A percentile compares a stretch with the other conserved stretches of the same genome.
Conservation (phyloP, 2,113 vertebrate genomes). For the Nesoenas mayeri region DNA sequence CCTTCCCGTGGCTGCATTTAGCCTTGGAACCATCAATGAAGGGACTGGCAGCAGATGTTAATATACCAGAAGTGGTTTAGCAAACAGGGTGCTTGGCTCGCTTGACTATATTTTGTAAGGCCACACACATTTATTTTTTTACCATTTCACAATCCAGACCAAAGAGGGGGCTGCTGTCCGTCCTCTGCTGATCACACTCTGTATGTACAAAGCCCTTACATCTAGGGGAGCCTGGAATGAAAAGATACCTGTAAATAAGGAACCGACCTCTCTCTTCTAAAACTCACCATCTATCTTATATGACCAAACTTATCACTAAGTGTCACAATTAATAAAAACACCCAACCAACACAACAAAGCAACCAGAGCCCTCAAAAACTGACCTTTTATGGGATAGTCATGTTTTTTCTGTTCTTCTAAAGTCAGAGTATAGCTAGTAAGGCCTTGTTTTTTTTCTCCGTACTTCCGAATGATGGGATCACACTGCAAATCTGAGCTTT, state of each 20-base stretch:
- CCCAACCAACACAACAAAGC: neutral
- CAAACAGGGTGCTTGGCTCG: neutral
- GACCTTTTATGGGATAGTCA: conserved; percentile 75
- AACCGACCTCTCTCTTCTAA: neutral
- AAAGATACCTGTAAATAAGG: neutral
- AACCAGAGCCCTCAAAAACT: neutral
- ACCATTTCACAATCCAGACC: conserved; percentile 96
- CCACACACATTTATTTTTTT: neutral
- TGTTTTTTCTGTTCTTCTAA: conserved; percentile 68
- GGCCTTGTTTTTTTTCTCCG: conserved; percentile 42
- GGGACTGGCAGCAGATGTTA: neutral
- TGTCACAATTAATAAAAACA: neutral
- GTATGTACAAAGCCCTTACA: conserved; percentile 78
- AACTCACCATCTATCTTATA: neutral
- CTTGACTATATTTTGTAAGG: neutral
- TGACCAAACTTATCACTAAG: neutral
- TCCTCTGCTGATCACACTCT: conserved; percentile 68
- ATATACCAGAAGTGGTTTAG: neutral
- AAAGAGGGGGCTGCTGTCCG: conserved; percentile 87
- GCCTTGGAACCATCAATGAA: neutral
- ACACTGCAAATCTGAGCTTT: neutral
- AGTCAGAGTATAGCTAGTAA: conserved; percentile 72
- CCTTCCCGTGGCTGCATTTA: neutral
- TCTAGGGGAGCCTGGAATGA: conserved; percentile 72
- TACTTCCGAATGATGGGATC: conserved; percentile 74